Base-by-base conservation (phyloP, 2,888 invertebrate genomes). In the Drosophila monieri region DNA sequence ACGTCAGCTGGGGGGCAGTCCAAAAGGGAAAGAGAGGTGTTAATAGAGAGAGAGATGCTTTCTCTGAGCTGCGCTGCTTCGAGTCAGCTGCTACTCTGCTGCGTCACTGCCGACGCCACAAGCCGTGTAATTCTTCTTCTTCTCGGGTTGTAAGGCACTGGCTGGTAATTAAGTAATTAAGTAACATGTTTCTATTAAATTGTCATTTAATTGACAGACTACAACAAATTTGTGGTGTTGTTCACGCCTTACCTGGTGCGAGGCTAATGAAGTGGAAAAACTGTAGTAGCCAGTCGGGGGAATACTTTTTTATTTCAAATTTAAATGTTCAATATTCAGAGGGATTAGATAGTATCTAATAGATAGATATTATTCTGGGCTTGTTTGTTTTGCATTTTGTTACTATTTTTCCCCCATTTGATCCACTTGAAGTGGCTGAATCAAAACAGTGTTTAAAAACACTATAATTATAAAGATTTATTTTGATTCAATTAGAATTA, bases 191-290 rank as follows among this genome's bases (percentile, higher is more conserved):
- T 3, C 9, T 15, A 60, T 18, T 37, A 47, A 60, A 60, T 60
- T 39, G 35, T 39, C n/a, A 6, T 37, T 37, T 21, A 47, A n/a
- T 21, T 46, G 61, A 39, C 60, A 60, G 37, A 15, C 30, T 15
- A 60, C 37, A 60, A 21, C 10, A 35, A 37, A 46, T 21, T 15
- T 27, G 0, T 12, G 0, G 18, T 21, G 35, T 21, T 46, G 44
- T 10, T 32, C 10, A 41, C 41, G 15, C 41, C 14, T 18, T 2
- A 15, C 1, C 6, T 6, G 8, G 55, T 21, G n/a, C 25, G 30
- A 14, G 39, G 8, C 12, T 14, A 21, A 54, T 54, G 27, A 54
- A 47, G 47, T 23, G 30, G 27, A 21, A 43, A 43, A 21, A 14
- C 35, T n/a, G 43, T 15, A 12, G 21, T 21, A 21, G 21, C 6